A percentile compares a stretch with the other conserved stretches of the same genome.
Conservation (phyloP, 2,797 vertebrate species). For the Fundulus diaphanus region DNA sequence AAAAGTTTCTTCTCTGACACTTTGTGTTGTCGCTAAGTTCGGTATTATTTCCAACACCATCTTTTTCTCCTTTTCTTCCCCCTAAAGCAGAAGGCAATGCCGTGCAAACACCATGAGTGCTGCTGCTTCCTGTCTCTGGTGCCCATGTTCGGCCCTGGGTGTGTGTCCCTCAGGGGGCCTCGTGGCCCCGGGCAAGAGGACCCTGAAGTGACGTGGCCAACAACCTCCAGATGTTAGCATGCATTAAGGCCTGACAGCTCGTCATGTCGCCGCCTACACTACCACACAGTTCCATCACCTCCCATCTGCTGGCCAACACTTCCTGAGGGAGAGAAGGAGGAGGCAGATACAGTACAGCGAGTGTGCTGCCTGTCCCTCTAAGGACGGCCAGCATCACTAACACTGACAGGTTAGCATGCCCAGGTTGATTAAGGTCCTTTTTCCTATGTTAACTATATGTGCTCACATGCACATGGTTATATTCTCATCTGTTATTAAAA, state of each 20-base stretch:
- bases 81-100: not conserved
- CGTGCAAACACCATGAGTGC: conserved; percentile 8
- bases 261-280: conserved; percentile 77
- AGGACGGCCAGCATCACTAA: conserved; percentile 25
- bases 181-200: conserved; percentile 66
- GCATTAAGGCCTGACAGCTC: conserved; percentile 80
- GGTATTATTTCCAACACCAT: not conserved
- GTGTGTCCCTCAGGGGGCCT: conserved; percentile 53
- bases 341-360: conserved; percentile 19
- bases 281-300: conserved; percentile 76
- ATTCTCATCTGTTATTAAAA: not conserved
- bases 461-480: not conserved
- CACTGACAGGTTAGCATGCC: conserved; percentile 2
- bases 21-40: conserved; percentile 1
- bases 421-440: not conserved
- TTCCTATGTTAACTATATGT: conserved; percentile 1
- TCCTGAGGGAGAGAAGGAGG: conserved; percentile 50
- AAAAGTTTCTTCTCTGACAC: conserved; percentile 13
- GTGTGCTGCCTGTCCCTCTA: conserved; percentile 22
- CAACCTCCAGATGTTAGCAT: conserved; percentile 83
- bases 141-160: conserved; percentile 31
- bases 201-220: conserved; percentile 65
- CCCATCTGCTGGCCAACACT: conserved; percentile 78
- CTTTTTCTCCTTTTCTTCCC: conserved; percentile 2
- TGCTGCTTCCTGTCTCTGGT: conserved; percentile 28